Conservation (phyloP, 2,797 vertebrate genomes). For the Heterohyrax brucei region DNA sequence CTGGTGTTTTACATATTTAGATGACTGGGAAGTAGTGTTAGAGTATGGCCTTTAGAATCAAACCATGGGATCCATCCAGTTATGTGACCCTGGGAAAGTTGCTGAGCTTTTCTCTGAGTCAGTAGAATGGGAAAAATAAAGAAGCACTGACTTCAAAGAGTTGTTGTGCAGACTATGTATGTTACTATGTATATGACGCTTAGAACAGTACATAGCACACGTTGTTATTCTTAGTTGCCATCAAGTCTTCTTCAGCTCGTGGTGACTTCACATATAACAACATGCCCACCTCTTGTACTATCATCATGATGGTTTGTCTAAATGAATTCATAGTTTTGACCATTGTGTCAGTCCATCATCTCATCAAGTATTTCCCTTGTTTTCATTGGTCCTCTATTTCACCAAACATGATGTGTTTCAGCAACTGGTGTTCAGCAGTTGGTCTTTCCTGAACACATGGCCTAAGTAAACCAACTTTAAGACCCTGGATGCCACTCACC, state of each 20-base stretch:
- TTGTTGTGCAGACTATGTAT: background rate
- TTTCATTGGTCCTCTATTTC: background rate
- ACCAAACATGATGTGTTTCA: background rate
- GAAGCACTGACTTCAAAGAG: background rate
- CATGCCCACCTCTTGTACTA: background rate
- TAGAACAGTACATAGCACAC: background rate
- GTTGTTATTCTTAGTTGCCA: background rate
- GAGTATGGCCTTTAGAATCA: background rate
- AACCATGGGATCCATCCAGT: background rate
- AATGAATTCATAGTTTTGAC: background rate
- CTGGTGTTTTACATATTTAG: too few species aligned
- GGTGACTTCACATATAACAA: background rate
- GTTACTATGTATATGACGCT: background rate
- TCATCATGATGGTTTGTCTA: background rate
- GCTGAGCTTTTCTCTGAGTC: background rate
- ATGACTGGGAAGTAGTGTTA: background rate
- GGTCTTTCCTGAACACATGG: background rate
- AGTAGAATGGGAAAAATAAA: background rate
- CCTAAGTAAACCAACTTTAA: background rate
- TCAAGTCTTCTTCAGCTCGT: background rate
- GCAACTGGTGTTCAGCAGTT: background rate
- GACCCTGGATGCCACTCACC: too few species aligned
- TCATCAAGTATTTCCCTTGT: background rate
- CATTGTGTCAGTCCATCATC: background rate
- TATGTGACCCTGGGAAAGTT: conserved; percentile 25